These are phyloP conservation scores for Glaucidium brasilianum DNA, from an alignment of 2,113 vertebrate genomes.

Conservation along the genomic window DNA sequence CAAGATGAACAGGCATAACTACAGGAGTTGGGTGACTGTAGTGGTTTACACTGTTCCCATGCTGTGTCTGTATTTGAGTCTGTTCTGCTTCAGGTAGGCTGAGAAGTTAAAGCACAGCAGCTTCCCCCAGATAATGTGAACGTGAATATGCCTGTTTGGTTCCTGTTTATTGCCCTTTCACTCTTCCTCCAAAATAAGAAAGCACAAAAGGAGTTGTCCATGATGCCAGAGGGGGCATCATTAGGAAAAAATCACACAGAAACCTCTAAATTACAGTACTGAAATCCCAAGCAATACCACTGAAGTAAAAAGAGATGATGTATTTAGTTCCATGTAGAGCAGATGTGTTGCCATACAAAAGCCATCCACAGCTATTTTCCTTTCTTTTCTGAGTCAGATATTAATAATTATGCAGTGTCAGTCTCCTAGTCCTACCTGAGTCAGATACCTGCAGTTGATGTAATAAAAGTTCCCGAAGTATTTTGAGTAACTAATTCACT, in stretches of 20 bases:
- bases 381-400: background rate
- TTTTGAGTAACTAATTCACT: constrained; percentile 23
- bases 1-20: background rate
- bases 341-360: background rate
- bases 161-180: background rate
- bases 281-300: background rate
- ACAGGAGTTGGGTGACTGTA: background rate
- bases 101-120: background rate
- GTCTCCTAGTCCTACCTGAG: background rate
- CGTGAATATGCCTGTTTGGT: background rate
- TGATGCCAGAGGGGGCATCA: background rate
- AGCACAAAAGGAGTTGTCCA: background rate
- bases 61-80: background rate
- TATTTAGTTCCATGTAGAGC: background rate
- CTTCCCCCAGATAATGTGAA: background rate
- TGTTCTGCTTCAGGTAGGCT: background rate
- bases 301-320: background rate
- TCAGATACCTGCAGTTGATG: background rate
- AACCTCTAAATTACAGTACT: background rate
- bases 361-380: background rate
- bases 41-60: background rate
- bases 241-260: background rate
- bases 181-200: background rate
- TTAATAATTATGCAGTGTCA: background rate
- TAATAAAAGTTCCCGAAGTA: background rate